Evolutionary conservation across 2,113 vertebrate species (phyloP).

Genomic region (Nesogale talazaci): DNA sequence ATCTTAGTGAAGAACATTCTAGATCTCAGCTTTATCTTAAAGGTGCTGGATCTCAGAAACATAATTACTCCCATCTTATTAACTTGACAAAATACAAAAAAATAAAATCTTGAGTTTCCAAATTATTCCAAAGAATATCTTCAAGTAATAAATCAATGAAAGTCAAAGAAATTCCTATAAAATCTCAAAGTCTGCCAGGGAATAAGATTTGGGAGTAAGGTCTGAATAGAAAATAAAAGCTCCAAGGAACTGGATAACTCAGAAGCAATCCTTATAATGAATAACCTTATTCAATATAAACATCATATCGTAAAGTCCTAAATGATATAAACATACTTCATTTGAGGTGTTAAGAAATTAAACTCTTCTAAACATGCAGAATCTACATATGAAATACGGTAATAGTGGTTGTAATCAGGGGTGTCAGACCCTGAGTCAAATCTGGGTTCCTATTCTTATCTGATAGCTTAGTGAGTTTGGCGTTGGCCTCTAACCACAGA

Average conservation of each 20-base stretch:
- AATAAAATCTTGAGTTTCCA: not conserved
- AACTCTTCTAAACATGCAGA: slow-evolving; percentile 48
- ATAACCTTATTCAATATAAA: slow-evolving; percentile 20
- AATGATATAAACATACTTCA: slow-evolving; percentile 24
- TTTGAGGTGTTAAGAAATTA: slow-evolving; percentile 48
- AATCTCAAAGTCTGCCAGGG: not conserved
- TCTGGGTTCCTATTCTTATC: slow-evolving; percentile 3
- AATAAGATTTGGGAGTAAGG: not conserved
- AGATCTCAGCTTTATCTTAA: slow-evolving; percentile 20
- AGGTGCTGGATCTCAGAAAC: slow-evolving; percentile 38
- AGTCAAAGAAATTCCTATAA: slow-evolving; percentile 43
- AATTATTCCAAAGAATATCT: not conserved
- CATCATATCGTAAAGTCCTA: not conserved
- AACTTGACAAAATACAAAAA: slow-evolving; percentile 40
- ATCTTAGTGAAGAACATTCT: slow-evolving; percentile 38
- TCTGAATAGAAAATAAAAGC: slow-evolving; percentile 52
- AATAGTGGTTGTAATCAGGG: not conserved
- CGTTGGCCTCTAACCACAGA: too few relatives aligned
- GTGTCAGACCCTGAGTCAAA: slow-evolving; percentile 31
- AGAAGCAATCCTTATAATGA: slow-evolving; percentile 28
- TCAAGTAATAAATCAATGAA: slow-evolving; percentile 25
- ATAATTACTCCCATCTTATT: not conserved
- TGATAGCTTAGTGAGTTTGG: too few relatives aligned
- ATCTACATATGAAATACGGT: slow-evolving; percentile 37
- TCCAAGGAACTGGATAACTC: slow-evolving; percentile 43